Base-by-base conservation (phyloP, 2,888 invertebrate species). In the Clostera curtula region DNA sequence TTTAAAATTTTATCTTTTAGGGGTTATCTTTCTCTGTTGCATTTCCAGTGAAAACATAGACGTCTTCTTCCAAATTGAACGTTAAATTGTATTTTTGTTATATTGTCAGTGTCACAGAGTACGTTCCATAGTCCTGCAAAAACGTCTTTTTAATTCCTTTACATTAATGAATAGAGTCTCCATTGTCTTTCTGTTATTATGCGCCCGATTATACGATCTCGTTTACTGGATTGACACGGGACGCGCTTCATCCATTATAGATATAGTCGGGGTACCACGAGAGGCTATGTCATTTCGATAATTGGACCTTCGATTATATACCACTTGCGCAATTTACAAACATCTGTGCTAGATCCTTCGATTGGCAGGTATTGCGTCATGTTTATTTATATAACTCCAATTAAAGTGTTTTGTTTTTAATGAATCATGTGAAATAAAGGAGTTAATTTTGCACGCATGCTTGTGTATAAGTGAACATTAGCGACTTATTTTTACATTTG, bases 231-330 rank as follows among this genome's bases (percentile, higher is more conserved):
- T 64, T 70, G 75, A 73, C 77, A 63, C 67, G 59, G 65, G 74
- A 71, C 68, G 61, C 63, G 68, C 62, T 76, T 83, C 80, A 80
- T 82, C 79, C 80, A 82, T 83, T 79, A 83, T 77, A 83, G 77
- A 82, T 80, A 67, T 73, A 59, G 62, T 62, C 59, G 46, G 61
- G 68, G 67, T 70, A 71, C 63, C 67, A 70, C 59, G 55, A 52
- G 57, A 59, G 54, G 31, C 64, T 69, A 67, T 74, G 74, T 77
- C 76, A 77, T 80, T 77, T 77, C 76, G 73, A 79, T 83, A 83
- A 83, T 82, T 83, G 80, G 79, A 60, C 40, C 44, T 25, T 40
- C 50, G 56, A 58, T 56, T 62, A 56, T 59, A 64, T 57, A 62
- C 65, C 64, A 67, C 65, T 68, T 68, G 64, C 60, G 65, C 64